phyloP scores from a whole-genome alignment of 1,140 invertebrate genomes.

The Musca vetustissima region DNA sequence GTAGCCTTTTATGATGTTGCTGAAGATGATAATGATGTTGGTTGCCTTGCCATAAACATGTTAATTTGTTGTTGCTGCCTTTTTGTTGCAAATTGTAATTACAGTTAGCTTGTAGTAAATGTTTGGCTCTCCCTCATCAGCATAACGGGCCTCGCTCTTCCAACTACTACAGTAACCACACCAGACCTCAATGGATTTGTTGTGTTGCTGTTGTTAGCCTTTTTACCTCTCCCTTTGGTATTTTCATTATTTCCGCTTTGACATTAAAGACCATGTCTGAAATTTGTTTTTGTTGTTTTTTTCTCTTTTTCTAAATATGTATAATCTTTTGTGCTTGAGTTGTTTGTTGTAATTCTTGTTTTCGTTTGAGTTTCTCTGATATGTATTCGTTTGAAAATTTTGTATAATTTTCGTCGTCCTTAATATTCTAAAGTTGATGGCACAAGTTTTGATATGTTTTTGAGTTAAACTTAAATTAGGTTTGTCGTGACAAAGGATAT shows the following conservation, averaged over 20 bases:
- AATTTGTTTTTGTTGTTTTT: not conserved
- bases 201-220: too few relatives aligned
- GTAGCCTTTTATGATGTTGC: too few relatives aligned
- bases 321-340: too few relatives aligned
- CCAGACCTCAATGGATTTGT: too few relatives aligned
- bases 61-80: not conserved
- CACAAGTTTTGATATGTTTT: slow-evolving; percentile 22
- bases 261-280: not conserved
- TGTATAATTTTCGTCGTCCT: not conserved
- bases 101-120: not conserved
- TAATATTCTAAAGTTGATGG: slow-evolving; percentile 9
- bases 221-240: too few relatives aligned
- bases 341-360: not conserved
- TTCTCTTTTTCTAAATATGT: not conserved
- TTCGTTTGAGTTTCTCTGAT: not conserved
- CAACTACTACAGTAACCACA: too few relatives aligned
- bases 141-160: too few relatives aligned
- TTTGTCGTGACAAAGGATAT: too few relatives aligned
- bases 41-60: not conserved
- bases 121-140: too few relatives aligned
- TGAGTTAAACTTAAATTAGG: not conserved
- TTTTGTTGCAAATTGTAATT: slow-evolving; percentile 13
- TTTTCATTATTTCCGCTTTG: too few relatives aligned
- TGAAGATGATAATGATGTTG: not conserved
- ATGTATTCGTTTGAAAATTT: too few relatives aligned